Conservation (phyloP, 2,113 vertebrate species). For the Megaceryle torquata region DNA sequence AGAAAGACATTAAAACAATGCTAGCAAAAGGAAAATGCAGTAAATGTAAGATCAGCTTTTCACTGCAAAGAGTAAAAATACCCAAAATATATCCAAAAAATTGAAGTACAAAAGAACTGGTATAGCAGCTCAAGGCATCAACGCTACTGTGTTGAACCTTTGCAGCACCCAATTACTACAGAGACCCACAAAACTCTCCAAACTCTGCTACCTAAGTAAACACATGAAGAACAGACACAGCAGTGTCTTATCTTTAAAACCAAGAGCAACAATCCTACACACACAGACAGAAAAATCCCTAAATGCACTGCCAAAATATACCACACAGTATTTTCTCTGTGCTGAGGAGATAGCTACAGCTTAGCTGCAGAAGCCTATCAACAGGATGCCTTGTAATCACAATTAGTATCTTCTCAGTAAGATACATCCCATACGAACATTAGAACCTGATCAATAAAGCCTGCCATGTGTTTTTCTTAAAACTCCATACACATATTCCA, state of each 20-base stretch:
- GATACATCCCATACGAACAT: neutral
- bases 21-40: neutral
- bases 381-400: neutral
- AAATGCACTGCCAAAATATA: neutral
- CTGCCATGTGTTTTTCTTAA: neutral
- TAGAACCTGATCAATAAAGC: neutral
- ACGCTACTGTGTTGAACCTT: neutral
- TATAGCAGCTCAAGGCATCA: neutral
- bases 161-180: neutral
- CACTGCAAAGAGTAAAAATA: neutral
- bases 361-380: neutral
- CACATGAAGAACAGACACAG: neutral
- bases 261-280: accelerated
- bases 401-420: neutral
- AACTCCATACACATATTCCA: neutral
- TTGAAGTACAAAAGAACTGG: neutral
- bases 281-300: neutral
- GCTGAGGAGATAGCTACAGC: neutral
- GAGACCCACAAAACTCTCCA: neutral
- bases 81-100: neutral
- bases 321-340: neutral
- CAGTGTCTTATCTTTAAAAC: neutral
- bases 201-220: neutral
- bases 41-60: neutral
- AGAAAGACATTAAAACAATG: neutral